Conservation (phyloP, 2,113 vertebrate species). For the Paralichthys olivaceus region DNA sequence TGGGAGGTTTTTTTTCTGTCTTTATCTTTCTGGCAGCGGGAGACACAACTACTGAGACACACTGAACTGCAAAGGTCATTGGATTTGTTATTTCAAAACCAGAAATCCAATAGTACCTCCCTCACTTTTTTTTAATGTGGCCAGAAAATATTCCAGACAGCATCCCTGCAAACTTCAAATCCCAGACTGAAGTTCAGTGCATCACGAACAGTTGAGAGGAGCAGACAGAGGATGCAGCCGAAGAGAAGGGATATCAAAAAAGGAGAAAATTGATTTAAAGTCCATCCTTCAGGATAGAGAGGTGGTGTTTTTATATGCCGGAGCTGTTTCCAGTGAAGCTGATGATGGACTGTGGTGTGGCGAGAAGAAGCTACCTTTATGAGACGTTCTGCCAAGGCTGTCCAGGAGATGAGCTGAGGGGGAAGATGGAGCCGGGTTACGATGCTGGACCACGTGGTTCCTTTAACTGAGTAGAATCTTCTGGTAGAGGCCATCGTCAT, state of each 20-base stretch:
- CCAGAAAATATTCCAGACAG: slow-evolving; percentile 45
- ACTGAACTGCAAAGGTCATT: slow-evolving; percentile 40
- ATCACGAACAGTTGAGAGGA: slow-evolving; percentile 48
- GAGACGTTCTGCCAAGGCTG: not conserved
- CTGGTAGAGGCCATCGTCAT: not conserved
- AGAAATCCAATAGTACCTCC: slow-evolving; percentile 27
- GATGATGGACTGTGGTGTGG: not conserved
- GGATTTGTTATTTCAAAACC: slow-evolving; percentile 45
- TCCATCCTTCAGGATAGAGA: slow-evolving; percentile 40
- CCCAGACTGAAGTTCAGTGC: slow-evolving; percentile 47
- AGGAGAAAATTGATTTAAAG: slow-evolving; percentile 62
- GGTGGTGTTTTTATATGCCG: slow-evolving; percentile 19
- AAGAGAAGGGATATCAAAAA: slow-evolving; percentile 50
- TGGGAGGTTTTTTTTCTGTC: slow-evolving; percentile 1
- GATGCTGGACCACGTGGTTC: too few relatives aligned
- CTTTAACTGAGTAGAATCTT: not conserved
- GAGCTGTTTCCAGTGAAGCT: slow-evolving; percentile 2
- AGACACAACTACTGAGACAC: slow-evolving; percentile 27
- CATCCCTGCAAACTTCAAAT: slow-evolving; percentile 54
- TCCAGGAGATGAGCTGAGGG: too few relatives aligned
- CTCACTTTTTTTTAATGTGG: slow-evolving; percentile 7
- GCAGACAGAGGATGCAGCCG: slow-evolving; percentile 43
- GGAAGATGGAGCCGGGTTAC: too few relatives aligned
- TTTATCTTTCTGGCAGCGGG: not conserved
- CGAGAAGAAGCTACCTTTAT: not conserved